These are phyloP conservation scores for Drosophila eugracilis DNA, from an alignment of 1,140 invertebrate species.

Conservation along the genomic window DNA sequence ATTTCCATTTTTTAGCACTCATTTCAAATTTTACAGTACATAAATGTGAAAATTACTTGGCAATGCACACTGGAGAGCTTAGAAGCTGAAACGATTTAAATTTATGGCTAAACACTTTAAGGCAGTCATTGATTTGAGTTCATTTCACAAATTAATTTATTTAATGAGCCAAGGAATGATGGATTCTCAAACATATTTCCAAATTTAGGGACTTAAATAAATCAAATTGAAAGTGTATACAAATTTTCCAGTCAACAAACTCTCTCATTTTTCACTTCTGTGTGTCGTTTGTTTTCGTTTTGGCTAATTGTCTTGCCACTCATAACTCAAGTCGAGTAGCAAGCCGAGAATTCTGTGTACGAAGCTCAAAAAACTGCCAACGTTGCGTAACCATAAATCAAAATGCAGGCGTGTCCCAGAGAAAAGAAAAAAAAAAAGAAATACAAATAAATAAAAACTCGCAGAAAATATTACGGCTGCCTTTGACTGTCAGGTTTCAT, in stretches of 20 bases:
- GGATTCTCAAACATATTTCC: background rate
- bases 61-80: background rate
- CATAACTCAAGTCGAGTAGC: slow-evolving; percentile 57
- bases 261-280: slow-evolving; percentile 53
- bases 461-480: slow-evolving; percentile 26
- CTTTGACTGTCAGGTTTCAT: slow-evolving; percentile 56
- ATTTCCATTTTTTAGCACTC: slow-evolving; percentile 14
- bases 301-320: slow-evolving; percentile 38
- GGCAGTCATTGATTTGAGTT: background rate
- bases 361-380: slow-evolving; percentile 46
- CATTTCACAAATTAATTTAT: background rate
- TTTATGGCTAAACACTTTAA: background rate
- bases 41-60: slow-evolving; percentile 23
- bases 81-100: background rate
- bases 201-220: background rate
- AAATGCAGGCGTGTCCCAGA: slow-evolving; percentile 53
- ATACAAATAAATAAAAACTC: slow-evolving; percentile 7
- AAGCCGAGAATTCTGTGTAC: slow-evolving; percentile 30
- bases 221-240: slow-evolving; percentile 13
- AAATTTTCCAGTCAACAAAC: slow-evolving; percentile 17
- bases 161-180: background rate
- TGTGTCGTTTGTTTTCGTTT: slow-evolving; percentile 32
- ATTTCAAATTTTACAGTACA: slow-evolving; percentile 17
- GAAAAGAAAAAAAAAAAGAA: slow-evolving; percentile 3
- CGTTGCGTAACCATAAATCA: slow-evolving; percentile 73